These are phyloP conservation scores for Gadopsis marmoratus DNA, from an alignment of 2,797 vertebrate genomes.

Conservation along the genomic window DNA sequence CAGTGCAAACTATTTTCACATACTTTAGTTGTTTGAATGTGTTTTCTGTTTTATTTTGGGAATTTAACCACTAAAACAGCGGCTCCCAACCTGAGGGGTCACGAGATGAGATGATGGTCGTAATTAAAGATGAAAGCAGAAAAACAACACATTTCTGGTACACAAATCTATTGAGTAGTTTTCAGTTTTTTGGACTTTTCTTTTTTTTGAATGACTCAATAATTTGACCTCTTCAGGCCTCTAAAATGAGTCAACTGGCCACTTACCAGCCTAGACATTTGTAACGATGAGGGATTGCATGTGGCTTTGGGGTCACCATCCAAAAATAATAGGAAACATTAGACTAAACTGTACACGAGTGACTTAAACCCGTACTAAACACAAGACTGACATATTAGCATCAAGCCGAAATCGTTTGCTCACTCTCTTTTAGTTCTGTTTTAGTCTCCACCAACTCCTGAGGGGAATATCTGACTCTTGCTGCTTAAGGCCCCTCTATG, in stretches of 20 bases:
- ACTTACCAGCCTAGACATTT: too few relatives aligned
- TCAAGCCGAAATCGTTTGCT: background rate
- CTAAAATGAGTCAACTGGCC: background rate
- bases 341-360: background rate
- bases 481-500: background rate
- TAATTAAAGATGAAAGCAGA: background rate
- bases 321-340: background rate
- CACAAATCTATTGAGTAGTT: background rate
- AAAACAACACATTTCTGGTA: background rate
- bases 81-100: background rate
- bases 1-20: constrained; percentile 53
- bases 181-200: background rate
- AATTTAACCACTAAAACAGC: constrained; percentile 2
- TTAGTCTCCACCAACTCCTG: background rate
- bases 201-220: background rate
- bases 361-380: background rate
- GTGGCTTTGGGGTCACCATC: background rate
- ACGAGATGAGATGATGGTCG: constrained; percentile 16
- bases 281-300: background rate
- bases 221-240: background rate
- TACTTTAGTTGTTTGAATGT: constrained; percentile 13
- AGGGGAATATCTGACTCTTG: background rate
- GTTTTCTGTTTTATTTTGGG: background rate
- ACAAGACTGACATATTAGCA: background rate
- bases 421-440: background rate